Evolutionary conservation across 2,888 invertebrate genomes (phyloP), one percentile per base, ranked within the genome.

Genomic region (Zele albiditarsus): DNA sequence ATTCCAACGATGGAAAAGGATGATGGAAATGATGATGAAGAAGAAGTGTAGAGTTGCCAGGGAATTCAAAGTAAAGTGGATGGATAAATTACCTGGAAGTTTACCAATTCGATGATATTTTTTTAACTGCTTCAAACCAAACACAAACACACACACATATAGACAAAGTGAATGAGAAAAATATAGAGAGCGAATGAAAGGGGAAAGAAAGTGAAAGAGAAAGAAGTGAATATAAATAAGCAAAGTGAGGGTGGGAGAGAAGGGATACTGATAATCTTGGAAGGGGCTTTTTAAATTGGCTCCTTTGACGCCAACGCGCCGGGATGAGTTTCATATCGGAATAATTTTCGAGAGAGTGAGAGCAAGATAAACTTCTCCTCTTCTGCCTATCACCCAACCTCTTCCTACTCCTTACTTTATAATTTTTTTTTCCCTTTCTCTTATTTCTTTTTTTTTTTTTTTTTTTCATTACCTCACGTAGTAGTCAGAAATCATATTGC

Each of bases 201-300:
- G 60, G 10, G 42, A 57, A 65, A 63, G 58, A 60, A 68, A 49
- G 46, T 28, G 49, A 23, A 20, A 28, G 33, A 42, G 42, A 46
- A 58, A 63, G 69, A 25, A 33, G 25, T 20, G 5, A 33, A 69
- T 31, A 31, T 12, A 49, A 38, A 67, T 28, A 66, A 58, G 38
- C n/a, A 49, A 65, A 65, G 20, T 57, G 65, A 27, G 27, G 12
- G 58, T 71, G 68, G 12, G 58, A 73, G 68, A 38, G 38, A 12
- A 63, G 73, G 53, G 80, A 80, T 76, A 75, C 77, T 82, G 84
- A 85, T 87, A 87, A 87, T 88, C 87, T 88, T 86, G 86, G 85
- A 86, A 86, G 86, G 85, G 88, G 84, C 85, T 87, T 87, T 89
- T 89, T 88, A 89, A 89, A 89, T 89, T 89, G 88, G 86, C 83